Conservation (phyloP, 2,888 invertebrate genomes). For the Taphrorychus bicolor region DNA sequence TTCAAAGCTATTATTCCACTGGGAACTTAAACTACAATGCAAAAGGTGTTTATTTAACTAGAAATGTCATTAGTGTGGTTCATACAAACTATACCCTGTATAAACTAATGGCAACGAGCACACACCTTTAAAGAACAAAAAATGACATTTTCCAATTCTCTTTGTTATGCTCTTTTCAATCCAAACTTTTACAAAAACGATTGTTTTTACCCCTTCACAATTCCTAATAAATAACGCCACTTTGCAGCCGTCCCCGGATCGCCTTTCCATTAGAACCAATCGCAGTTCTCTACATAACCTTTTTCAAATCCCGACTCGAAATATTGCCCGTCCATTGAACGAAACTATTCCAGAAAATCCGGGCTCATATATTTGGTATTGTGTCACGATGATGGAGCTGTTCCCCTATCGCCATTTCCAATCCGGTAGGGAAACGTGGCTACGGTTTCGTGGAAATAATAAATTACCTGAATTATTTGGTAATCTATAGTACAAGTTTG, state of each 20-base stretch:
- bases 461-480: constrained; percentile 2
- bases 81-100: too few relatives aligned
- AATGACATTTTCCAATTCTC: too few relatives aligned
- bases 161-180: too few relatives aligned
- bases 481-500: too few relatives aligned
- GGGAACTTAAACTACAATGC: neutral
- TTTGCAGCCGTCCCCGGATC: neutral
- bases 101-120: too few relatives aligned
- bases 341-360: constrained; percentile 6
- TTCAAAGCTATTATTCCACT: neutral
- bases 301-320: neutral
- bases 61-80: neutral
- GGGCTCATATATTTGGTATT: neutral
- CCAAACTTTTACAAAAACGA: neutral
- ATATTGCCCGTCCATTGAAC: neutral
- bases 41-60: neutral
- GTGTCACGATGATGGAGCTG: constrained; percentile 3
- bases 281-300: neutral
- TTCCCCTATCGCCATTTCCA: neutral
- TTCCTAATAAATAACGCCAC: neutral
- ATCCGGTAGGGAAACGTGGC: neutral
- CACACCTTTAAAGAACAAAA: too few relatives aligned
- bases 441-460: neutral
- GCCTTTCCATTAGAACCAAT: neutral
- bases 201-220: neutral